Conservation (phyloP, 2,113 vertebrate species). For the Delphinapterus leucas region DNA sequence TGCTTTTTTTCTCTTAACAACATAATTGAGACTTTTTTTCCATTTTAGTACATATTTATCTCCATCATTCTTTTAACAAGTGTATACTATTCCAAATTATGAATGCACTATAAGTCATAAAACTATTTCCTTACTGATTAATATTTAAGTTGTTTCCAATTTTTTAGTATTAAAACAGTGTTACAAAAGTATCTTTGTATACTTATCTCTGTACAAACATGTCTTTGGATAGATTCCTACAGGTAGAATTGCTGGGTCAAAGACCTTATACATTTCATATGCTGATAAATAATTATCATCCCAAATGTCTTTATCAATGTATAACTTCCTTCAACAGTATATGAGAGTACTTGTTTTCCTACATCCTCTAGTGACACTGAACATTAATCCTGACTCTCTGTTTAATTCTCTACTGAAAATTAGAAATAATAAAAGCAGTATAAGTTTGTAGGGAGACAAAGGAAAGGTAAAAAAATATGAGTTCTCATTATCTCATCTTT, state of each 20-base stretch:
- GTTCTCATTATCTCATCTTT: neutral
- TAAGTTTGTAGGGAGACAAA: neutral
- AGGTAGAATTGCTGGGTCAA: neutral
- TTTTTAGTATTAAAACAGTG: neutral
- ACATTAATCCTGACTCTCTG: neutral
- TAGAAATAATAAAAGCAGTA: conserved; percentile 2
- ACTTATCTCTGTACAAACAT: neutral
- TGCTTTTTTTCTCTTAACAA: neutral
- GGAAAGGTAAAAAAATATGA: neutral
- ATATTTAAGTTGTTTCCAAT: conserved; percentile 10
- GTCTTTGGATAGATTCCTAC: neutral
- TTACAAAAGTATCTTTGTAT: neutral
- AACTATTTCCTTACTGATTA: neutral
- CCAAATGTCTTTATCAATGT: neutral
- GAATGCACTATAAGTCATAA: neutral
- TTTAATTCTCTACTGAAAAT: conserved; percentile 10
- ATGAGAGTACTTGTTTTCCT: neutral
- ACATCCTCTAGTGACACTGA: neutral
- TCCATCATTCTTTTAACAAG: neutral
- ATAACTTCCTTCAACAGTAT: neutral
- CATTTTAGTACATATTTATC: neutral
- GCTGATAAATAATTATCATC: neutral
- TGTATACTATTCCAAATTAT: neutral
- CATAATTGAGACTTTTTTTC: neutral
- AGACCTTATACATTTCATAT: neutral